Evolutionary conservation across 1,140 invertebrate species (phyloP), one percentile per base, ranked within the genome.

Genomic region (Myzus persicae): DNA sequence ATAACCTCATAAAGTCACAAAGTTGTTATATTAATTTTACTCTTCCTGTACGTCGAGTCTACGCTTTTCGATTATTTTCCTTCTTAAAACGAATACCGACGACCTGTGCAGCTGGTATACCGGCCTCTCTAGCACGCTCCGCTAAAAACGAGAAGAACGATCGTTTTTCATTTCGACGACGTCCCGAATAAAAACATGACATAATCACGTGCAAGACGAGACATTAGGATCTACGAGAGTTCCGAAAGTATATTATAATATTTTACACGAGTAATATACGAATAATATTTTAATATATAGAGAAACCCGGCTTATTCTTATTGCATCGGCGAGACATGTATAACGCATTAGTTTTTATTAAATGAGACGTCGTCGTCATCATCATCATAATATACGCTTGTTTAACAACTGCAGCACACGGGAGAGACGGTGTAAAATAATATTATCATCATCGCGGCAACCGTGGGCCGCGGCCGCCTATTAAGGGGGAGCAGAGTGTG

Each of bases 281-380:
- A 76, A 51, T 36, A 82, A 67, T n/a, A 40, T 82, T 31, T n/a
- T 31, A 76, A 51, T 51, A 11, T 48, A 1, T 59, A n/a, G n/a
- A 76, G 59, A 76, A 76, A 76, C 31, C n/a, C 1, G 59, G 59
- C 59, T 4, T 76, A 76, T 76, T 76, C 59, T n/a, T 82, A 82
- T 9, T 22, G 36, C 22, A 38, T 7, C 36, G 76, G 11, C 18
- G 18, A 48, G 44, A 87, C 44, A 36, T 87, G 85, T 46, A 46
- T n/a, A 36, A 18, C 42, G 44, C 44, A 87, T 87, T 87, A 87
- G 85, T n/a, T 46, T 36, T 87, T 31, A 87, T 87, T 87, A 87
- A 87, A 46, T 87, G 31, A 87, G 44, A 87, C 85, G 36, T 9
- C n/a, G 24, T 85, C 40, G 31, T 46, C 6, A 2, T 26, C 36